Base-by-base conservation (phyloP, 1,140 invertebrate genomes). In the Drosophila chauvacae region DNA sequence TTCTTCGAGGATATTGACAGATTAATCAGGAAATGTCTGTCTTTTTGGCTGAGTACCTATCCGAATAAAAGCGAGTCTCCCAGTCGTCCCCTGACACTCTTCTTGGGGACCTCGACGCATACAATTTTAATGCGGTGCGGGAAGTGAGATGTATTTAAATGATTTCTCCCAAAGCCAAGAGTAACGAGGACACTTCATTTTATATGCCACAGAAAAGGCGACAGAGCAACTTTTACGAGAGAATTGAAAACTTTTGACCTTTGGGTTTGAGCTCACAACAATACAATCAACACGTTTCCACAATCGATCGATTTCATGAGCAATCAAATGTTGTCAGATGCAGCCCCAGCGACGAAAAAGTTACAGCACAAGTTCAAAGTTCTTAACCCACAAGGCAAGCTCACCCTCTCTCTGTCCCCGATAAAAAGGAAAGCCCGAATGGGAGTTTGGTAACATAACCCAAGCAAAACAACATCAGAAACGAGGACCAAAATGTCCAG, bases 301-400 rank as follows among this genome's bases (percentile, higher is more conserved):
- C 83, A 86, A 86, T 86, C 83, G 83, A 86, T 86, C 83, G 83
- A 86, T 86, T 86, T 86, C 83, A 87, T 87, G 83, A 87, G 80
- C 83, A 86, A 86, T 86, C 79, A 82, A 86, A 87, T 73, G 83
- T 65, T 86, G 83, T 87, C 83, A 86, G 83, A 87, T 87, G 69
- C 83, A 86, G 83, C 63, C 62, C 74, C 65, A 59, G 44, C 82
- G 60, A 64, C 48, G 70, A 62, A 68, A 82, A 86, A 87, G 79
- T 86, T 86, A 86, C 61, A 69, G 80, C 83, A 77, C 63, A 86
- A 86, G 83, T 72, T 82, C 83, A 87, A 86, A 86, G 83, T 86
- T 86, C 70, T 72, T 86, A 77, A 59, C 76, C 79, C 75, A 77
- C 61, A 47, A 70, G 74, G 81, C 82, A 51, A 30, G 55, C 44